phyloP scores from a whole-genome alignment of 2,113 vertebrate species.

The Gambusia affinis region DNA sequence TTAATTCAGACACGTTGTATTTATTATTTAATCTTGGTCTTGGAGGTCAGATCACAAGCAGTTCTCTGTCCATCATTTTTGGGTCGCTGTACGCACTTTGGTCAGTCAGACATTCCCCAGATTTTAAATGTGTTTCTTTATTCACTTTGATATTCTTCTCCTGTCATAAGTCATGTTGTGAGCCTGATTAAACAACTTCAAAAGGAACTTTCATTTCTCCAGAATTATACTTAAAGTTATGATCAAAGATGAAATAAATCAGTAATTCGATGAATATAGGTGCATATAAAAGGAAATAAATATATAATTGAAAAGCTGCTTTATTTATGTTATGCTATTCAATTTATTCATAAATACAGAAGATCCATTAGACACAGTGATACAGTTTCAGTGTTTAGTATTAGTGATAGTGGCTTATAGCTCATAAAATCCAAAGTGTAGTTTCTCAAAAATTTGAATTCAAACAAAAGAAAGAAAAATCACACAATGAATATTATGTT shows the following conservation, averaged over 20 bases:
- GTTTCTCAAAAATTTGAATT: too few relatives aligned
- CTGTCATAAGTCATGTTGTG: conserved; percentile 55
- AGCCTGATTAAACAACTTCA: conserved; percentile 41
- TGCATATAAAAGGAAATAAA: neutral
- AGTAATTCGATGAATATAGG: conserved; percentile 11
- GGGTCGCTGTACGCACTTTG: conserved; percentile 36
- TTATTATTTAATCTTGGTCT: conserved; percentile 84
- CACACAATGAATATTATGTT: too few relatives aligned
- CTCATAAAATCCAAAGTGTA: too few relatives aligned
- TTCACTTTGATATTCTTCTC: conserved; percentile 74
- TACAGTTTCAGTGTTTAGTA: too few relatives aligned
- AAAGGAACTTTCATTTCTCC: conserved; percentile 41
- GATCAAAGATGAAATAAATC: conserved; percentile 36
- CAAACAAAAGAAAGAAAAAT: too few relatives aligned
- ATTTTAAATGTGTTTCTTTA: conserved; percentile 61
- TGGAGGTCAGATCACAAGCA: conserved; percentile 77
- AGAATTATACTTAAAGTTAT: conserved; percentile 50
- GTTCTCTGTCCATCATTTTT: conserved; percentile 73
- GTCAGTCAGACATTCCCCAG: conserved; percentile 42
- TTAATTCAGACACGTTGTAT: conserved; percentile 82
- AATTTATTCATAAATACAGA: too few relatives aligned
- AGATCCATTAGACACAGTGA: too few relatives aligned
- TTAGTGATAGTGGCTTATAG: too few relatives aligned
- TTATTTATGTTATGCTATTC: too few relatives aligned
- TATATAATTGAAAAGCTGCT: too few relatives aligned